Base-by-base conservation (phyloP, 35 echinoderm and acorn worm genomes). In the Amphiura filiformis region DNA sequence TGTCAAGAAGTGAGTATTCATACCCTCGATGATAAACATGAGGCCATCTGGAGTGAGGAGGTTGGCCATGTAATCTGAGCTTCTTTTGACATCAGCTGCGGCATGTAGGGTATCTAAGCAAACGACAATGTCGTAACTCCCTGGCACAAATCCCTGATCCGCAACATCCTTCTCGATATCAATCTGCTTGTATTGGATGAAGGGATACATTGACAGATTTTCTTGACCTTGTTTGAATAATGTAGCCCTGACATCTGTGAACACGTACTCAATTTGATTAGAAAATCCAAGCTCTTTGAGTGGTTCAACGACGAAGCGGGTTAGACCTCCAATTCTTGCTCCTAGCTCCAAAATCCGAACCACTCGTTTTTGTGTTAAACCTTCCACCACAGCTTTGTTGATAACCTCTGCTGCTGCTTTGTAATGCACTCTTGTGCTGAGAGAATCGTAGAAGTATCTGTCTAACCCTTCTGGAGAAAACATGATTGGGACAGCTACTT, bases 61-160 rank as follows among this genome's bases (percentile, higher is more conserved):
- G 5, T 89, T 87, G 42, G 85, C 77, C 77, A 97, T 91, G 88
- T 87, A 76, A 34, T 81, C 76, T 32, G 91, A 42, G 78, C 88
- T 87, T 30, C 93, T 65, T 26, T 97, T 39, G 13, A 94, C 37
- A 38, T 98, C 20, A n/a, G 80, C 87, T 32, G 92, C 79, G 14
- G 96, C 91, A 75, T 98, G 96, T 57, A 98, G 87, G 15, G 96
- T 94, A 81, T 98, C 93, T 26, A 97, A 98, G 39, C 89, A 94
- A 38, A 98, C 86, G 0, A 94, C 20, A 37, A 98, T 86, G 52
- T 98, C 96, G 57, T 94, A 77, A 32, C 83, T 88, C 22, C 89
- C 84, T 40, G 96, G 88, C 15, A 92, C 84, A 81, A 94, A 94
- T 22, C 93, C 96, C 57, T 98, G 96, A n/a, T 81, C 75, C 81